Evolutionary conservation across 1,140 invertebrate species (phyloP), one percentile per base, ranked within the genome.

Genomic region (Drosophila pruinosa): DNA sequence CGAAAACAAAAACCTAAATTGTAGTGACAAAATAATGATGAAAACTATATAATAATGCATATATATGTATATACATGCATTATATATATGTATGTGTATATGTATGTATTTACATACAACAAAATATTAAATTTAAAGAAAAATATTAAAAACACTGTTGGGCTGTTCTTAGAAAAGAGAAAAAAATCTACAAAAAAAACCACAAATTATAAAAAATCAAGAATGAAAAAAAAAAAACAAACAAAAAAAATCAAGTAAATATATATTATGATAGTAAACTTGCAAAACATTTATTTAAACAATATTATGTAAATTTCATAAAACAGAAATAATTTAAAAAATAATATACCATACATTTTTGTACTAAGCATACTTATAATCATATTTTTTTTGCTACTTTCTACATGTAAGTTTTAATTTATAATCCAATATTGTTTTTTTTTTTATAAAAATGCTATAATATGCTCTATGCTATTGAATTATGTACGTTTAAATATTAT

Each of bases 91-190:
- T 47, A 76, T 36, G 48, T n/a, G n/a, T n/a, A n/a, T n/a, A n/a
- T n/a, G n/a, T n/a, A n/a, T n/a, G n/a, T 34, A 50, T 43, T 22
- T 28, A 68, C 24, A 47, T 57, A 52, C 14, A 48, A 50, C 17
- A 24, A 38, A 48, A 52, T n/a, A 53, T 52, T 61, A 57, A 69
- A 75, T 45, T 22, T 36, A 43, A 36, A 34, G 8, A 70, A 26
- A 50, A 61, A 62, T 45, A 34, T 62, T 65, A 70, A 68, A 78
- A 63, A 86, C 77, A 88, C 78, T 88, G 82, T 88, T 88, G 82
- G 82, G 82, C 82, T 88, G 82, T 88, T 88, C 82, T 88, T 88
- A 88, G 78, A 72, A 78, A 86, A 80, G 61, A 74, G 34, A 74
- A 71, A 28, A 21, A 63, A 59, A 67, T 64, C 22, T 57, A 39